Conservation (phyloP, 2,113 vertebrate genomes). For the Charina bottae region DNA sequence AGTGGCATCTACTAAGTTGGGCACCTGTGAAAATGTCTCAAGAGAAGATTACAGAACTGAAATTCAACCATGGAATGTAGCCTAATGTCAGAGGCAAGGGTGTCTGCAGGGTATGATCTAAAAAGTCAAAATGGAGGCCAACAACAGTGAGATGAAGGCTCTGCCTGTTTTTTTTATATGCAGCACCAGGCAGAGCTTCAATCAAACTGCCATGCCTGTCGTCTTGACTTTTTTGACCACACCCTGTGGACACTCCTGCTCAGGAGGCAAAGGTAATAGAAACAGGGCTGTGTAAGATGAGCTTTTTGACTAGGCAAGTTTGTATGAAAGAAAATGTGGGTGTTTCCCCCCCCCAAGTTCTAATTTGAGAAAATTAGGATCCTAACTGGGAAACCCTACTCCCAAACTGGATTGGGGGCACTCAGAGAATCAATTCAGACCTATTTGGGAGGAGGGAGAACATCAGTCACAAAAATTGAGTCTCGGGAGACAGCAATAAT, state of each 20-base stretch:
- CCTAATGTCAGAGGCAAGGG: not conserved
- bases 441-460: constrained; percentile 21
- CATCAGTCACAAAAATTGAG: constrained; percentile 1
- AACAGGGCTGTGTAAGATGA: not conserved
- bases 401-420: not conserved
- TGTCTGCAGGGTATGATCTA: not conserved
- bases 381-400: not conserved
- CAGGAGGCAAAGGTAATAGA: not conserved
- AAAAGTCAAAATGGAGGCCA: not conserved
- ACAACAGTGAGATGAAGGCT: not conserved
- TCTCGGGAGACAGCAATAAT: constrained; percentile 50
- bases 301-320: not conserved
- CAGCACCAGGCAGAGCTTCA: not conserved
- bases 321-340: not conserved
- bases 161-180: not conserved
- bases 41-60: not conserved
- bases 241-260: too few species aligned
- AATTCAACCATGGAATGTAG: not conserved
- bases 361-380: not conserved
- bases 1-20: not conserved
- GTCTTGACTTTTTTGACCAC: not conserved
- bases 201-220: too few species aligned
- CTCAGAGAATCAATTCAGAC: constrained; percentile 35
- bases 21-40: not conserved
- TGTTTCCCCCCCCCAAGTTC: not conserved